Base-by-base conservation (phyloP, 2,113 vertebrate species). In the Austrofundulus limnaeus region DNA sequence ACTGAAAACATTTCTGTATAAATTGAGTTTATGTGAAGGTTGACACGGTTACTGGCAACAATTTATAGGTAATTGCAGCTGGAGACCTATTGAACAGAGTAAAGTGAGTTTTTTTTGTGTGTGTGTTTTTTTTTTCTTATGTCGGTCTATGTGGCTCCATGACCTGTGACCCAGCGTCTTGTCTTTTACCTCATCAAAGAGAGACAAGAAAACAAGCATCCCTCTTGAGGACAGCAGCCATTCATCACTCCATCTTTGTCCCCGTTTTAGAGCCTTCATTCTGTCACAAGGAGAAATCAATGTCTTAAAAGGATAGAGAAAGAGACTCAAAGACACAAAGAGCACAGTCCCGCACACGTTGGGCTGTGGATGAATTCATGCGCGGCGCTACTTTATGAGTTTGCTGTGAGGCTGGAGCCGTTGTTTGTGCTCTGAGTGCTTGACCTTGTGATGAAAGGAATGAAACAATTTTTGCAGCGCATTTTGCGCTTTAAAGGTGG, bases 241-340 rank as follows among this genome's bases (percentile, higher is more conserved):
- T 91, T 90, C 87, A 90, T 90, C 77, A 75, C 74, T 59, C 66
- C 83, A 78, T 87, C 85, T 89, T 86, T 89, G 87, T 87, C 73
- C 76, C 72, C 72, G 2, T 80, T 75, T 83, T 80, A 84, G 74
- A 82, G 80, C 66, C 66, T 71, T 82, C 71, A 69, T 77, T 78
- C 77, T 38, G 11, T 84, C 72, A 48, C 78, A 69, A 85, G 77
- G 76, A 81, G 70, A 90, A 90, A 90, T 89, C 85, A 80, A 87
- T 89, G 87, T 85, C 78, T 72, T 61, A 66, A 78, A 80, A 76
- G 69, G 84, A 77, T 34, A 21, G 49, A 67, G 72, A 62, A 41
- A 41, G 58, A 80, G 24, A 53, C 39, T 21, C 58, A 72, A 54
- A 84, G 75, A 80, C 68, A 85, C 78, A 89, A 82, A 87, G 83